These are phyloP conservation scores for Caenorhabditis briggsae DNA, from an alignment of 1,140 invertebrate species.

Conservation along the genomic window DNA sequence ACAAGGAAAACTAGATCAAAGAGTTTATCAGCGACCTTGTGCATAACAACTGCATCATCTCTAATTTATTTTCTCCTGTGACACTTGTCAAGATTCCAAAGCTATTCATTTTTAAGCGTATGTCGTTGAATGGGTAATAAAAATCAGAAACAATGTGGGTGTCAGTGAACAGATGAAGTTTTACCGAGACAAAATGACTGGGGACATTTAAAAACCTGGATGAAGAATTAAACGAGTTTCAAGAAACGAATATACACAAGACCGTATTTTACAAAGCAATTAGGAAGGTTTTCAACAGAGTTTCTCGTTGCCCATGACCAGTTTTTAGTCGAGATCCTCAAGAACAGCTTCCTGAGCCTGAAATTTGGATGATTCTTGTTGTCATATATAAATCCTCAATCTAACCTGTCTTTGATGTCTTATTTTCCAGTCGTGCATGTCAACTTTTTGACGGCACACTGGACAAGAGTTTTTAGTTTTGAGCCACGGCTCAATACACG, in stretches of 20 bases:
- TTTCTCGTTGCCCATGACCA: background rate
- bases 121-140: constrained; percentile 9
- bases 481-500: constrained; percentile 94
- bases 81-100: background rate
- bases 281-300: background rate
- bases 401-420: background rate
- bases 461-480: constrained; percentile 64
- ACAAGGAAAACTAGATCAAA: constrained; percentile 83
- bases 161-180: no score
- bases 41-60: background rate
- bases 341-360: constrained; percentile 39
- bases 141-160: background rate
- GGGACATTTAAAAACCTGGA: background rate
- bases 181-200: background rate
- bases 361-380: background rate
- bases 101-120: background rate
- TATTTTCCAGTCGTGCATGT: constrained; percentile 15
- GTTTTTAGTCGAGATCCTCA: constrained; percentile 8
- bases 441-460: constrained; percentile 56
- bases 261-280: background rate
- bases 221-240: constrained; percentile 5
- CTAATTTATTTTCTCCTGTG: constrained; percentile 47
- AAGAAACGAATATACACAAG: constrained; percentile 3
- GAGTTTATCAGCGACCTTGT: no score
- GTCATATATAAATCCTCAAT: background rate